Evolutionary conservation across 2,113 vertebrate species (phyloP).

Genomic region (Perognathus longimembris): DNA sequence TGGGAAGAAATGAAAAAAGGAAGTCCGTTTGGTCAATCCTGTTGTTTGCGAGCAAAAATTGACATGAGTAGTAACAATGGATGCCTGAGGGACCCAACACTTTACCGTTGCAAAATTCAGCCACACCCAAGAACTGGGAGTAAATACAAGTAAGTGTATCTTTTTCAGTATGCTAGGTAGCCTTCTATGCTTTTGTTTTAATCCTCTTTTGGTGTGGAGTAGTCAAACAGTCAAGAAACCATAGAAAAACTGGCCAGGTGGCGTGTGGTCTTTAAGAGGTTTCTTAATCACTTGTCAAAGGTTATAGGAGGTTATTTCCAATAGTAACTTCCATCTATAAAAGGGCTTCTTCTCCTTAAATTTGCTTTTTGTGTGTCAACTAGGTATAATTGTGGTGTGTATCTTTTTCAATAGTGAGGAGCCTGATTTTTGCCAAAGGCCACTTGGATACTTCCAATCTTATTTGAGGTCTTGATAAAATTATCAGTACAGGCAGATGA

Average conservation of each 20-base stretch:
- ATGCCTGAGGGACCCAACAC: slow-evolving; percentile 96
- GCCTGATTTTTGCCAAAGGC: too few species aligned
- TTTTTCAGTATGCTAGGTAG: background rate
- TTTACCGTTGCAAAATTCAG: slow-evolving; percentile 97
- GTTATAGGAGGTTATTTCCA: background rate
- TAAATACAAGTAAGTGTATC: slow-evolving; percentile 91
- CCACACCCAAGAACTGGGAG: slow-evolving; percentile 95
- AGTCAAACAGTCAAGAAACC: background rate
- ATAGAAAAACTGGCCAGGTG: too few species aligned
- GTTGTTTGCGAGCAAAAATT: slow-evolving; percentile 98
- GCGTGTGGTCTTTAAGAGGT: background rate
- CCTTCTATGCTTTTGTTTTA: background rate
- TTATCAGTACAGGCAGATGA: too few species aligned
- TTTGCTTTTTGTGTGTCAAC: background rate
- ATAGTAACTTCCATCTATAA: background rate
- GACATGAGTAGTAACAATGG: slow-evolving; percentile 99
- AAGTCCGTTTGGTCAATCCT: slow-evolving; percentile 92
- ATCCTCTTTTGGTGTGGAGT: background rate
- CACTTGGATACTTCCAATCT: too few species aligned
- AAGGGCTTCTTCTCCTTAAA: background rate
- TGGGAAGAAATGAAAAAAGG: slow-evolving; percentile 98
- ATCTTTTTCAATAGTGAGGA: background rate
- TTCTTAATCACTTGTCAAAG: background rate
- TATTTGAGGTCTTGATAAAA: too few species aligned
- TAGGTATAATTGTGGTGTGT: background rate